Evolutionary conservation across 2,113 vertebrate species (phyloP).

Genomic region (Tonatia bakeri): DNA sequence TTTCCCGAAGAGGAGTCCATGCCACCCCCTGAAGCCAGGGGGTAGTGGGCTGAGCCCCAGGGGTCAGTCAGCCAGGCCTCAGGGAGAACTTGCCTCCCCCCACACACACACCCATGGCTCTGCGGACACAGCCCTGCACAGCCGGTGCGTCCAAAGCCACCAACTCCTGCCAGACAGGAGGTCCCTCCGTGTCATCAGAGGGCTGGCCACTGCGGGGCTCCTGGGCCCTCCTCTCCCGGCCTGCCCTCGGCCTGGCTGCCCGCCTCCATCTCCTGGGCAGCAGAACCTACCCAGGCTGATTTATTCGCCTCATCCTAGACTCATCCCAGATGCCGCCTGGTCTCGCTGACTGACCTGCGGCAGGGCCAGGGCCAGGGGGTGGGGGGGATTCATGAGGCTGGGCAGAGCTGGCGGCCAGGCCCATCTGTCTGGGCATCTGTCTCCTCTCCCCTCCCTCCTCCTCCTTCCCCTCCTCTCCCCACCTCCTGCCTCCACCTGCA

Average conservation of each 20-base stretch:
- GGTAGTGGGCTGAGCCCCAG: not conserved
- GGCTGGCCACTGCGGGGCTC: not conserved
- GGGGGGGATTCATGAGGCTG: constrained; percentile 64
- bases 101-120: not conserved
- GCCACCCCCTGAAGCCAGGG: not conserved
- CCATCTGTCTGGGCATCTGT: constrained; percentile 75
- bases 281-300: constrained; percentile 36
- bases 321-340: constrained; percentile 52
- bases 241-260: not conserved
- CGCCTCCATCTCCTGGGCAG: not conserved
- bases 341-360: constrained; percentile 72
- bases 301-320: constrained; percentile 55
- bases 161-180: not conserved
- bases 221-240: not conserved
- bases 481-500: not conserved
- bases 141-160: not conserved
- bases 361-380: constrained; percentile 42
- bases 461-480: rapidly evolving
- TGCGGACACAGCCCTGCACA: not conserved
- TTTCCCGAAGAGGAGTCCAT: not conserved
- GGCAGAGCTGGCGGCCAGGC: constrained; percentile 60
- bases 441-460: not conserved
- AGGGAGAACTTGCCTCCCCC: not conserved
- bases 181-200: not conserved
- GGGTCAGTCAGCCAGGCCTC: not conserved